These are phyloP conservation scores for Zoanthus gigantus DNA, from an alignment of 92 coral and sea anemone genomes.

Conservation along the genomic window DNA sequence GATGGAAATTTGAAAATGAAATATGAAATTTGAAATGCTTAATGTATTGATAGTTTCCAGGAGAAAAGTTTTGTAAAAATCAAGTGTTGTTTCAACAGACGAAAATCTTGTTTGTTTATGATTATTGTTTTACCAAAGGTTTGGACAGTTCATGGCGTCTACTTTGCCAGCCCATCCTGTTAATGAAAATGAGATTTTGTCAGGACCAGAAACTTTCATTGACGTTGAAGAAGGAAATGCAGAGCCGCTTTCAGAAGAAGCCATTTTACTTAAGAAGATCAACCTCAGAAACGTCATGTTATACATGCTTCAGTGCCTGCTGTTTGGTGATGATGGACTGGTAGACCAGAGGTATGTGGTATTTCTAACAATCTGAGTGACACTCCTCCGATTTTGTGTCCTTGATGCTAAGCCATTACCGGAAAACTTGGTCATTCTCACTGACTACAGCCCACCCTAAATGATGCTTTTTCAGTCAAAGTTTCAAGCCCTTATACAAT, in stretches of 20 bases:
- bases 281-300: slow-evolving; percentile 81
- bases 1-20: too few species aligned
- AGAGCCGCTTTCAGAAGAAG: slow-evolving; percentile 24
- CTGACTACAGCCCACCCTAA: too few species aligned
- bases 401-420: background rate
- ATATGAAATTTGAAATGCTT: too few species aligned
- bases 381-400: background rate
- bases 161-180: slow-evolving; percentile 63
- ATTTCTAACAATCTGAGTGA: background rate
- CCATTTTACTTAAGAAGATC: slow-evolving; percentile 72
- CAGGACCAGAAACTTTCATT: slow-evolving; percentile 36
- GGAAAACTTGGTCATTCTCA: too few species aligned
- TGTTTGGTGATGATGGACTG: slow-evolving; percentile 81
- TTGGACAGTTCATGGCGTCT: slow-evolving; percentile 94
- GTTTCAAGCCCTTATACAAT: too few species aligned
- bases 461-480: too few species aligned
- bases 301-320: slow-evolving; percentile 81
- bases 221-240: background rate
- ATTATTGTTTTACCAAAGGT: slow-evolving; percentile 50
- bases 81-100: too few species aligned
- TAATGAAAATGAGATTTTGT: slow-evolving; percentile 72
- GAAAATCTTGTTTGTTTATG: too few species aligned
- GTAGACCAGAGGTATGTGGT: slow-evolving; percentile 78
- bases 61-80: too few species aligned
- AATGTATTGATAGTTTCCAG: too few species aligned